These are phyloP conservation scores for Solenopsis fugax DNA, from an alignment of 1,140 invertebrate genomes.

Conservation along the genomic window DNA sequence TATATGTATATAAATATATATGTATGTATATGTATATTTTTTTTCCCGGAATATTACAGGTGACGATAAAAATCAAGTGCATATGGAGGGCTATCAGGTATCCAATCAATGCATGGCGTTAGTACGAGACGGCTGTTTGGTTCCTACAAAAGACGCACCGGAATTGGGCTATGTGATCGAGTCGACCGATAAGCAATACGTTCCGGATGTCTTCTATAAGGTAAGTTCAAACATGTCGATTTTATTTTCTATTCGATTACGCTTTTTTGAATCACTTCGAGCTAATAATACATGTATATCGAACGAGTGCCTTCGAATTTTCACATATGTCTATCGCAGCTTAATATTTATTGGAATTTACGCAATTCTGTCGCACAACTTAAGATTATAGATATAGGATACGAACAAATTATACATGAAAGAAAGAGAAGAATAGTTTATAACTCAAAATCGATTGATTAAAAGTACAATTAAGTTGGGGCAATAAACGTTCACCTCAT, in stretches of 20 bases:
- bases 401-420: constrained; percentile 69
- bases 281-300: constrained; percentile 51
- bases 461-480: constrained; percentile 83
- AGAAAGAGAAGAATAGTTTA: constrained; percentile 80
- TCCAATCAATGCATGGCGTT: constrained; percentile 99
- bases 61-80: constrained; percentile 96
- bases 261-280: constrained; percentile 40
- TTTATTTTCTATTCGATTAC: constrained; percentile 40
- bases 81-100: constrained; percentile 99
- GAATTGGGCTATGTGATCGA: constrained; percentile 98
- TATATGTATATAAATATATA: not conserved
- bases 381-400: constrained; percentile 41
- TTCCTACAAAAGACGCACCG: constrained; percentile 98
- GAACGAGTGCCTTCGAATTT: constrained; percentile 51
- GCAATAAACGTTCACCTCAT: constrained; percentile 80
- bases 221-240: constrained; percentile 87
- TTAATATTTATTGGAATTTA: constrained; percentile 48
- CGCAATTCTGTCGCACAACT: constrained; percentile 15
- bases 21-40: not conserved
- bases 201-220: constrained; percentile 99
- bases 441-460: constrained; percentile 84
- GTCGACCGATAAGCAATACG: constrained; percentile 97
- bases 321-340: constrained; percentile 22
- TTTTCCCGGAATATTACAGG: constrained; percentile 87
- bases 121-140: constrained; percentile 96